phyloP scores from a whole-genome alignment of 2,888 invertebrate genomes.

The Neoitamus cyanurus region DNA sequence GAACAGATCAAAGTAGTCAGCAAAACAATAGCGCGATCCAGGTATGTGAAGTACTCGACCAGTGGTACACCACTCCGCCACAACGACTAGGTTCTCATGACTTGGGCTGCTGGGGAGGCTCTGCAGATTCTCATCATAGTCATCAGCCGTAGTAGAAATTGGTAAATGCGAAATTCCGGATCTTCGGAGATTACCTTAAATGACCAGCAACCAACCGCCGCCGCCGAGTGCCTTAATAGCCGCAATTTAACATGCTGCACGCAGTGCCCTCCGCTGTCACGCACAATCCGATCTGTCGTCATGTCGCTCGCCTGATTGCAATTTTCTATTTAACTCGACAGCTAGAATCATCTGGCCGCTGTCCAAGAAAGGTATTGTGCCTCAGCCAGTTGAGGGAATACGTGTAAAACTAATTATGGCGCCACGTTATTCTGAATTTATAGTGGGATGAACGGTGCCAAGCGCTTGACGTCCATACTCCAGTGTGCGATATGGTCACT shows the following conservation, averaged over 20 bases:
- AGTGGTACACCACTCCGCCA: background rate
- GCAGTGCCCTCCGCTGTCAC: constrained; percentile 20
- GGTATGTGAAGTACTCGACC: background rate
- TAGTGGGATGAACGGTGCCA: background rate
- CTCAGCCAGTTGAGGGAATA: background rate
- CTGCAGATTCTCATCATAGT: background rate
- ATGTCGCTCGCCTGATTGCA: constrained; percentile 3
- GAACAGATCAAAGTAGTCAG: constrained; percentile 28
- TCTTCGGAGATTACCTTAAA: constrained; percentile 42
- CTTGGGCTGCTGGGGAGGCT: background rate
- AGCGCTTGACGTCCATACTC: background rate
- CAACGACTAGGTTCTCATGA: background rate
- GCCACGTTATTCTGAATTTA: constrained; percentile 3
- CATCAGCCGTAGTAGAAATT: constrained; percentile 6
- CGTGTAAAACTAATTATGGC: constrained; percentile 23
- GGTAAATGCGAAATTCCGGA: constrained; percentile 41
- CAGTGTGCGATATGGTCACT: background rate
- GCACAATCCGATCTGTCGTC: constrained; percentile 20
- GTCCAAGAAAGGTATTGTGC: constrained; percentile 24
- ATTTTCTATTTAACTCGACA: constrained; percentile 28
- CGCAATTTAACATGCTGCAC: constrained; percentile 39
- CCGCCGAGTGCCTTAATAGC: constrained; percentile 17
- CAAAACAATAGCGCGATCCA: constrained; percentile 9
- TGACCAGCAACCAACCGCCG: background rate
- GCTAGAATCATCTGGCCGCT: background rate